Base-by-base conservation (phyloP, 2,113 vertebrate species). In the Panurus biarmicus region DNA sequence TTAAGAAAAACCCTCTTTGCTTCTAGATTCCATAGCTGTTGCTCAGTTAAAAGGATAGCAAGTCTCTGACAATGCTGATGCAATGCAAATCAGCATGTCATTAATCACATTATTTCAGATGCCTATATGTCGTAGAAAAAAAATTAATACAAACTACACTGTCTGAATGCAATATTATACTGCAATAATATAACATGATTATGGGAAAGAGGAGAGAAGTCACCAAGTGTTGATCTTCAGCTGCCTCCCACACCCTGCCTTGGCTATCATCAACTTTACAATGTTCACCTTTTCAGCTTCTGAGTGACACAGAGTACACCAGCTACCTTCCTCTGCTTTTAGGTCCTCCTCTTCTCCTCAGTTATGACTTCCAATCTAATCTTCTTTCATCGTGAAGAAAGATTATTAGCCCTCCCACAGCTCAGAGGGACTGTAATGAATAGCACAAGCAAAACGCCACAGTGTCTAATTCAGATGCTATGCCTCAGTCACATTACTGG, bases 201-300 rank as follows among this genome's bases (percentile, higher is more conserved):
- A 40, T 0, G 0, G 44, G 10, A 20, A 21, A 28, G 31, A 73
- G 11, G 14, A 50, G 7, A 11, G 19, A 12, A 18, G 9, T 20
- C 3, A 1, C 35, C 23, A 42, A 47, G 17, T 23, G 35, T 3
- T 42, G 13, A 7, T 45, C 48, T 73, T 53, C 40, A 54, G 48
- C 31, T 5, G 1, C 51, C 26, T 82, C 40, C 50, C 45, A 70
- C 10, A 70, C 10, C 15, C 48, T 64, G 50, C 12, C 44, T 60
- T 33, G 65, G 61, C 28, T 3, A 1, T 33, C 29, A 50, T 20
- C 33, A 45, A 15, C 33, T 70, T 65, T 13, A n/a, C 5, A 64
- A 24, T 1, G 0, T 47, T 51, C 51, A 74, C 23, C 40, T 70
- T 73, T 44, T 47, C 72, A 83, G 36, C 42, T 51, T 56, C 76